Evolutionary conservation across 2,113 vertebrate genomes (phyloP).

Genomic region (Epinephelus moara): DNA sequence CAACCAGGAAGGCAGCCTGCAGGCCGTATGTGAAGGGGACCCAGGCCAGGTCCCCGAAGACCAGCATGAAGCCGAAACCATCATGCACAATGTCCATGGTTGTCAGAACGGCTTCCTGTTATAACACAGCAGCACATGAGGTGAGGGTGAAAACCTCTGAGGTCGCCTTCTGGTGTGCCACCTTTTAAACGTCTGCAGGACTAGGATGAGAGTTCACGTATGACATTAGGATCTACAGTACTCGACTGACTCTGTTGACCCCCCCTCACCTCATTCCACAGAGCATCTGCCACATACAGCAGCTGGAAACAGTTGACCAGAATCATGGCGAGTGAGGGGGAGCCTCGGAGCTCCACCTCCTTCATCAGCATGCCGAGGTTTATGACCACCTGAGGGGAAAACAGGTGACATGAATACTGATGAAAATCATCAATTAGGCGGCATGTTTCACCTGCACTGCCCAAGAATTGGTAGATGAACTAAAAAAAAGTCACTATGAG

Average conservation of each 20-base stretch:
- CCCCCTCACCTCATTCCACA: conserved; percentile 89
- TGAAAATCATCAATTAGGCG: not conserved
- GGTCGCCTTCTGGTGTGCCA: too few species aligned
- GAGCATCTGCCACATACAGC: conserved; percentile 89
- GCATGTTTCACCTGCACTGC: not conserved
- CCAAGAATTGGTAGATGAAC: not conserved
- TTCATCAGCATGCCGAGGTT: conserved; percentile 90
- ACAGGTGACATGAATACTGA: not conserved
- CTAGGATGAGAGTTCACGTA: not conserved
- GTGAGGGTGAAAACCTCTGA: not conserved
- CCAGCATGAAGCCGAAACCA: conserved; percentile 94
- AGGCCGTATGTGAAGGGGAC: conserved; percentile 93
- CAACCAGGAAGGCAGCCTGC: conserved; percentile 89
- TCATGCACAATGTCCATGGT: conserved; percentile 94
- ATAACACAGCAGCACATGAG: not conserved
- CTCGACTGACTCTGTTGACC: not conserved
- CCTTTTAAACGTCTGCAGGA: not conserved
- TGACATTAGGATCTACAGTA: not conserved
- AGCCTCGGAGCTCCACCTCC: conserved; percentile 87
- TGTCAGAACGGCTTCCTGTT: conserved; percentile 90
- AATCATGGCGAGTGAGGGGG: conserved; percentile 90
- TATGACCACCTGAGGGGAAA: conserved; percentile 84
- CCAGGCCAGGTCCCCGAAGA: conserved; percentile 92
- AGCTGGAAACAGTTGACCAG: conserved; percentile 91
- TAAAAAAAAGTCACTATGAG: not conserved